Conservation (phyloP, 92 coral and sea anemone genomes). For the Hydrozoanthus gracilis region DNA sequence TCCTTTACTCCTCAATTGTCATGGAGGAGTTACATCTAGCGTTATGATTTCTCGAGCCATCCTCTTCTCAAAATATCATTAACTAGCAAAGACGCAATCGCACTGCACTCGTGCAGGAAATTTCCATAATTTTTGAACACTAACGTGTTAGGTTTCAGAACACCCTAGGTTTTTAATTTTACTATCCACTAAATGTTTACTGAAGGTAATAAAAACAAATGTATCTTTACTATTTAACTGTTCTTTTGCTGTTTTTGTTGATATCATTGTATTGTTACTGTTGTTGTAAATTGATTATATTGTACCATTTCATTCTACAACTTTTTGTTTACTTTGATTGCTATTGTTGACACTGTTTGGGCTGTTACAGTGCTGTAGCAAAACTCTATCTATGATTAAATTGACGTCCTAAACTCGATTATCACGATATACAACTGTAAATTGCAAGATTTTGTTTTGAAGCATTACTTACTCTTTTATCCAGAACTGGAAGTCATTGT, state of each 20-base stretch:
- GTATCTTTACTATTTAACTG: neutral
- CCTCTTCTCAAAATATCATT: no score
- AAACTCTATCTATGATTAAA: no score
- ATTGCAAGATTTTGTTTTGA: neutral
- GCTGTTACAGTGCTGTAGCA: neutral
- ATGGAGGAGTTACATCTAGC: no score
- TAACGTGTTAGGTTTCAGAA: no score
- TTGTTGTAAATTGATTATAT: neutral
- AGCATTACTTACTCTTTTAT: neutral
- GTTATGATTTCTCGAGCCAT: no score
- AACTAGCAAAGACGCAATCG: no score
- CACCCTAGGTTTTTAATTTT: no score
- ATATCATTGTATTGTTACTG: neutral
- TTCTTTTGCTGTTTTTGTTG: neutral
- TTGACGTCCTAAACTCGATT: neutral
- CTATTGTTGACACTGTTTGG: neutral
- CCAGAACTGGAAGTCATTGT: neutral
- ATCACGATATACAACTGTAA: neutral
- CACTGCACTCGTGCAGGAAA: no score
- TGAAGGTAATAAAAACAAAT: no score
- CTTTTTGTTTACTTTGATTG: neutral
- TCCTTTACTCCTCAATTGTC: no score
- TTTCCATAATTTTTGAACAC: no score
- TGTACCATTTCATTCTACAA: neutral
- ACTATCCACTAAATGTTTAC: no score